Base-by-base conservation (phyloP, 2,888 invertebrate species). In the Drosophila limbata region DNA sequence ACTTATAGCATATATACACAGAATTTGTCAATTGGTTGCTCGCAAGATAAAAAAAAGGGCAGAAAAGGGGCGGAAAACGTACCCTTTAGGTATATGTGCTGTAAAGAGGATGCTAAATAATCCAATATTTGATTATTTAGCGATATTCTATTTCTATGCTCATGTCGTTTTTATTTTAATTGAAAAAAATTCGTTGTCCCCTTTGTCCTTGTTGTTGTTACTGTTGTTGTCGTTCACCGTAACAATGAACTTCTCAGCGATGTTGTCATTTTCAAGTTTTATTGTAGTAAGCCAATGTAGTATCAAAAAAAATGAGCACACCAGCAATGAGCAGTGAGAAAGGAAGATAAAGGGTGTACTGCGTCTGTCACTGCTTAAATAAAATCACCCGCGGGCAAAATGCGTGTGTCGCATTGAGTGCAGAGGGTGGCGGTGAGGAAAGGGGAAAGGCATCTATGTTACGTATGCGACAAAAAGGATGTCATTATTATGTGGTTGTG, bases 401-500 rank as follows among this genome's bases (percentile, higher is more conserved):
- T 72, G 62, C 65, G 61, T 67, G 72, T 73, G 72, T 67, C 40
- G 57, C 39, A 42, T 48, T 55, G 15, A 35, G 31, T 31, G 19
- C 17, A 17, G 63, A 35, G 37, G 62, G 39, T 55, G 47, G 40
- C 33, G 33, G n/a, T 9, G 15, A 8, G 8, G 8, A 28, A 28
- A 15, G 51, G 63, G 44, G 66, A 44, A 53, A 77, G 64, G 48
- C 66, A 66, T 68, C 65, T 68, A 67, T 25, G 25, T 25, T 68
- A 67, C n/a, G n/a, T n/a, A n/a, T n/a, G 66, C 87, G 64, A 77
- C 76, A 76, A 81, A 84, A 89, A 79, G 67, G 73, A 89, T 85
- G 89, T 89, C 89, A 89, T 85, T 89, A 85, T 84, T 84, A 87
- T 87, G 88, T 77, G 89, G 84, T 89, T 73, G 88, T 75, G 85